phyloP scores from a whole-genome alignment of 2,888 invertebrate species.

The Ophioninae sp. region DNA sequence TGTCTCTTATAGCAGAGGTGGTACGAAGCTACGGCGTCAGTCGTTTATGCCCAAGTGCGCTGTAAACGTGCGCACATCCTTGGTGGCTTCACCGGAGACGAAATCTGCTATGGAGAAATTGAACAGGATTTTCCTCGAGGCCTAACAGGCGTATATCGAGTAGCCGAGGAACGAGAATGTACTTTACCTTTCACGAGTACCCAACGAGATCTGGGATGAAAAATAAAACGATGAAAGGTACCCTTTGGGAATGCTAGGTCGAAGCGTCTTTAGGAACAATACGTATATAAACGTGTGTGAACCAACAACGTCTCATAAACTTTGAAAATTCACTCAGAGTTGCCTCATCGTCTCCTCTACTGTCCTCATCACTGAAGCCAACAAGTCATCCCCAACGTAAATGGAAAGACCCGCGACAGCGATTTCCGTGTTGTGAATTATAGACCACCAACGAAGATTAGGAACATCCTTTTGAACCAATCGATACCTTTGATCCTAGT shows the following conservation, averaged over 20 bases:
- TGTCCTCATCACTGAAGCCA: not conserved
- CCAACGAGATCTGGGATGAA: conserved; percentile 12
- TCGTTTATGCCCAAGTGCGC: not conserved
- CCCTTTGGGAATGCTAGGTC: conserved; percentile 31
- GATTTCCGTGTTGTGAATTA: not conserved
- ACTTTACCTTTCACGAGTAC: conserved; percentile 48
- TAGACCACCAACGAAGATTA: not conserved
- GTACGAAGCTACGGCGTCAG: not conserved
- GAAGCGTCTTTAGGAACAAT: conserved; percentile 13
- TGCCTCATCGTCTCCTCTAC: not conserved
- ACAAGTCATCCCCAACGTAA: not conserved
- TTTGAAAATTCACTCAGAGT: not conserved
- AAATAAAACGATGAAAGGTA: conserved; percentile 38
- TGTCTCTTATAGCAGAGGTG: not conserved
- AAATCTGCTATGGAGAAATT: conserved; percentile 15
- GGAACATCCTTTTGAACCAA: not conserved
- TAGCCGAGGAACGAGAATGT: conserved; percentile 66
- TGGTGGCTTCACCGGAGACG: conserved; percentile 19
- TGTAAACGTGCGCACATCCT: conserved; percentile 36
- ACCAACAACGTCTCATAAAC: conserved; percentile 5
- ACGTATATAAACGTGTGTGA: not conserved
- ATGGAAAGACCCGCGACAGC: not conserved
- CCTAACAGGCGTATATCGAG: conserved; percentile 70
- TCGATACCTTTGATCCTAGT: not conserved
- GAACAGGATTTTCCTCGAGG: conserved; percentile 59